Evolutionary conservation across 2,888 invertebrate genomes (phyloP), one percentile per base, ranked within the genome.

Genomic region (Drosophila lacicola): DNA sequence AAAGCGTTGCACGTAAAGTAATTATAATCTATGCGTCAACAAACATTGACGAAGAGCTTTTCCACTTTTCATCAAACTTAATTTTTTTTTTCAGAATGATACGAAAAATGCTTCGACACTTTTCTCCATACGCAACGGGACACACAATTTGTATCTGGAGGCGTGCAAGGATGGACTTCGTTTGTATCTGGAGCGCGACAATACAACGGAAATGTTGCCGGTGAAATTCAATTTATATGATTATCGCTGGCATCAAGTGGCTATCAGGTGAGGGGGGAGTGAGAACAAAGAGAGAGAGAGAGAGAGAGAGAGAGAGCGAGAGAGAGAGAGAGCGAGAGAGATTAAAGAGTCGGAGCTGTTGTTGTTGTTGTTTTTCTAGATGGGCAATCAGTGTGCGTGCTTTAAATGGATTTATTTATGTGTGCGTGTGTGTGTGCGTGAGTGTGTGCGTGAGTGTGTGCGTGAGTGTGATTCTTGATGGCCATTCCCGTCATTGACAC

Each of bases 231-330:
- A 92, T 90, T 90, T 92, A 86, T 92, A 91, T 88, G 92, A 92
- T 89, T 91, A 91, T 84, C 92, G 90, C 65, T 92, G 92, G 92
- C 92, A 92, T 91, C 92, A 92, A 90, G 91, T 92, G 84, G 91
- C 92, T 78, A 91, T 92, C 88, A 92, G 92, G 92, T 92, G 85
- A 87, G 91, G n/a, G 2, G 49, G 9, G 6, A 36, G 25, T 13
- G 4, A 8, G 42, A 9, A 8, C 1, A 8, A 3, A 10, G 44
- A 11, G 13, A 37, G 17, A 34, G 54, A 6, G 8, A 33, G 47
- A 33, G 42, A n/a, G 33, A 10, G n/a, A 9, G 10, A 14, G 37
- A 4, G 17, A 17, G 17, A 17, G 34, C 21, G 44, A 25, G 4
- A 8, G 47, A 14, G n/a, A 9, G 10, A 14, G 37, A 4, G 17